Conservation (phyloP, 2,797 vertebrate species). For the Micrastur ruficollis region DNA sequence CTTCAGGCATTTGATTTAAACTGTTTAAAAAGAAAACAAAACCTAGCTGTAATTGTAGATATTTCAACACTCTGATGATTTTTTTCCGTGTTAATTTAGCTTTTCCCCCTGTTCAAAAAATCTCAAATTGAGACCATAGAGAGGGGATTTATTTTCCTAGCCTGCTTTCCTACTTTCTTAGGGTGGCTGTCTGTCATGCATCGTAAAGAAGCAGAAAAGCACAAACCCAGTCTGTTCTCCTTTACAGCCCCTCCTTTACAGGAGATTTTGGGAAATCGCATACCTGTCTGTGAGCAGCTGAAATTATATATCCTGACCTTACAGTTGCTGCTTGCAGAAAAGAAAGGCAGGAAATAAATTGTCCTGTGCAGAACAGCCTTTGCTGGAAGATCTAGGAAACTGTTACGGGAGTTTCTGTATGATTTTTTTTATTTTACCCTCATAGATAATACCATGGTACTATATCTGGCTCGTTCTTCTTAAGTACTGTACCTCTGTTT, state of each 20-base stretch:
- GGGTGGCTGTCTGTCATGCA: neutral
- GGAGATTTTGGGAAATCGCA: neutral
- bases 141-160: neutral
- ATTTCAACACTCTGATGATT: constrained; percentile 19
- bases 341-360: neutral
- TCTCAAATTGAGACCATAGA: neutral
- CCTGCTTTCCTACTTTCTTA: neutral
- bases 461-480: neutral
- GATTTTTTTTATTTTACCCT: neutral
- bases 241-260: neutral
- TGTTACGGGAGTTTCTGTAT: fast-evolving
- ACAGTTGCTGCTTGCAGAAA: fast-evolving
- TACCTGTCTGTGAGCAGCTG: neutral
- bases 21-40: constrained; percentile 50
- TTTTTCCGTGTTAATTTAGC: constrained; percentile 32
- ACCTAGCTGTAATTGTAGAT: neutral
- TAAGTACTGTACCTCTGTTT: neutral
- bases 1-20: constrained; percentile 12
- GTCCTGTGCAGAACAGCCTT: neutral
- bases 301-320: neutral
- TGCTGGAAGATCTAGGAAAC: neutral
- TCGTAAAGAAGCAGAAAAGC: neutral
- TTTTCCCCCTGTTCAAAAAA: neutral
- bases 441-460: neutral
- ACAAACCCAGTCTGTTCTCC: neutral